A percentile compares a stretch with the other conserved stretches of the same genome.
phyloP scores from a whole-genome alignment of 92 coral and sea anemone genomes.

The Virgularia gustaviana region DNA sequence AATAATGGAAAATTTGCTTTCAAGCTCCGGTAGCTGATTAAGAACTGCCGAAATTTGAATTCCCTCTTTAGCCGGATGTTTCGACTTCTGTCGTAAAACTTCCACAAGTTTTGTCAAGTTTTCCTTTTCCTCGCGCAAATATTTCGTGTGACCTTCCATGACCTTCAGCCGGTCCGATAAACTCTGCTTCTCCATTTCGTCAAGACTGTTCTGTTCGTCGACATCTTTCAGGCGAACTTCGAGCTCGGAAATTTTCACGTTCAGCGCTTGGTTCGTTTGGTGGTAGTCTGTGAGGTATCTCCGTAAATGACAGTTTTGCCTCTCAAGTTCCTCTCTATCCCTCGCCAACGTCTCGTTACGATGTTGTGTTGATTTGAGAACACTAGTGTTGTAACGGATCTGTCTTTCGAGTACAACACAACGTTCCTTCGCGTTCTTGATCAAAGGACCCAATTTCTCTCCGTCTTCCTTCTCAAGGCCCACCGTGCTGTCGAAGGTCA shows the following conservation, averaged over 20 bases:
- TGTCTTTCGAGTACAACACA: conserved; percentile 56
- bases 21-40: not conserved
- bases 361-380: conserved; percentile 61
- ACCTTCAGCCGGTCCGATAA: conserved; percentile 56
- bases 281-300: conserved; percentile 68
- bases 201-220: conserved; percentile 53
- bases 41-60: not conserved
- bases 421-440: conserved; percentile 56
- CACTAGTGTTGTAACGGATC: conserved; percentile 54
- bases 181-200: conserved; percentile 64
- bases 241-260: conserved; percentile 57
- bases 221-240: conserved; percentile 55
- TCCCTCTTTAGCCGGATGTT: conserved; percentile 68
- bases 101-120: conserved; percentile 63
- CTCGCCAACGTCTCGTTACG: conserved; percentile 64
- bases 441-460: conserved; percentile 47
- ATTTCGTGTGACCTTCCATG: conserved; percentile 59
- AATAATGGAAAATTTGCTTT: not conserved
- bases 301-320: conserved; percentile 54
- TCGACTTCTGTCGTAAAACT: conserved; percentile 67
- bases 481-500: conserved; percentile 43
- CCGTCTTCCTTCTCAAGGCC: conserved; percentile 50
- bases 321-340: conserved; percentile 58
- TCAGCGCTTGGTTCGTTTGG: conserved; percentile 66
- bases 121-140: conserved; percentile 68